Conservation (phyloP, 2,113 vertebrate species). For the Oxyruncus cristatus region DNA sequence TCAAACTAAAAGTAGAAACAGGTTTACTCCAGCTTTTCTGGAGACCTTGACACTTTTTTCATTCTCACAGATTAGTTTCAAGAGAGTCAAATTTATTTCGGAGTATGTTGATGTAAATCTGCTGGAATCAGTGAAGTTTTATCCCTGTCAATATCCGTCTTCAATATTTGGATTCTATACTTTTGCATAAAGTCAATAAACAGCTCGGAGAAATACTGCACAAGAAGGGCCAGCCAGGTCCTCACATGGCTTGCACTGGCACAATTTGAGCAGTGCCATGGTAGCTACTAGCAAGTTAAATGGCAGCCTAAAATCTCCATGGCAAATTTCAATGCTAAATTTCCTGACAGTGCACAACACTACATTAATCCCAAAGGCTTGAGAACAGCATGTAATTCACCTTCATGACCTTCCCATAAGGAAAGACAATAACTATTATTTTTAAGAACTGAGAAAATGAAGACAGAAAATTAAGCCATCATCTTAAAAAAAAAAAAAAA, state of each 20-base stretch:
- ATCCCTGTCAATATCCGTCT: neutral
- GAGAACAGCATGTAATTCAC: neutral
- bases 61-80: neutral
- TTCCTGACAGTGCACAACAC: neutral
- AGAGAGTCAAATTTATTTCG: neutral
- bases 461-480: neutral
- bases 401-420: neutral
- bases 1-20: constrained; percentile 9
- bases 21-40: neutral
- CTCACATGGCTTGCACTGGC: neutral
- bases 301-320: neutral
- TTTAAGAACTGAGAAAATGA: neutral
- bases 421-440: neutral
- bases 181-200: neutral
- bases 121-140: neutral
- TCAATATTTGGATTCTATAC: neutral
- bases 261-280: neutral
- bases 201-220: neutral
- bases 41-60: neutral
- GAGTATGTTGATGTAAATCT: neutral
- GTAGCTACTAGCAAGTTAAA: neutral
- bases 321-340: neutral
- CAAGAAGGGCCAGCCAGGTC: neutral
- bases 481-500: neutral
- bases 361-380: neutral